Evolutionary conservation across 30 jellyfish, hydroid and myxozoan genomes (phyloP), one percentile per base, ranked within the genome.

Genomic region (Aurelia aurita): DNA sequence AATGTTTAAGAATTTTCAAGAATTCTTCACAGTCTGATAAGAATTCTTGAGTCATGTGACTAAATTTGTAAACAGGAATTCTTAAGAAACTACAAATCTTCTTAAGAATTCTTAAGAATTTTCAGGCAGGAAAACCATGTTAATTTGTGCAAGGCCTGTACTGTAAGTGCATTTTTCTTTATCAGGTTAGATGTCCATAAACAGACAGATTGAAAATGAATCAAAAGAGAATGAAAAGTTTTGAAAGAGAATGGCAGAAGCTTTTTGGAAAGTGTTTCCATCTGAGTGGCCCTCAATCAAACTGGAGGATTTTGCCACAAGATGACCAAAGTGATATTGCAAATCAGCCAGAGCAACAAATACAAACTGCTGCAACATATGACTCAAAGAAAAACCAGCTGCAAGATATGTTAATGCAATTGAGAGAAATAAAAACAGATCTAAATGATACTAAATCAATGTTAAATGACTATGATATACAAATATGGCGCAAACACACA

Each of bases 401-500:
- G 70, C 79, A 31, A 51, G 58, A 54, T 2, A 39, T 39, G 12
- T 39, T 39, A 8, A 39, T 39, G 51, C 51, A 39, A 39, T 9
- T 72, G 21, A 76, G 27, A 14, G 70, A 65, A 51, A 26, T 85
- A 79, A 93, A 93, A 66, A 85, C 67, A 10, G 83, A 93, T 44
- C 72, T 94, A 14, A 94, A 94, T 82, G 57, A 44, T 12, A 83
- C 96, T n/a, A 95, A 90, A 57, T 89, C 99, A 15, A 47, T 20
- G 45, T 75, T 96, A 28, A 84, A 89, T 76, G 87, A 81, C 34
- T 78, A 54, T 79, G 98, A 96, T 39, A 87, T 96, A 3, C 59
- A 66, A 43, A 44, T 34, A 39, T 96, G 99, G 99, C 89, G 92
- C 11, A 69, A 54, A 1, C 99, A 91, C 80, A 96, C 99, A 10